Evolutionary conservation across 92 coral and sea anemone species (phyloP).

Genomic region (Palythoa grandiflora): DNA sequence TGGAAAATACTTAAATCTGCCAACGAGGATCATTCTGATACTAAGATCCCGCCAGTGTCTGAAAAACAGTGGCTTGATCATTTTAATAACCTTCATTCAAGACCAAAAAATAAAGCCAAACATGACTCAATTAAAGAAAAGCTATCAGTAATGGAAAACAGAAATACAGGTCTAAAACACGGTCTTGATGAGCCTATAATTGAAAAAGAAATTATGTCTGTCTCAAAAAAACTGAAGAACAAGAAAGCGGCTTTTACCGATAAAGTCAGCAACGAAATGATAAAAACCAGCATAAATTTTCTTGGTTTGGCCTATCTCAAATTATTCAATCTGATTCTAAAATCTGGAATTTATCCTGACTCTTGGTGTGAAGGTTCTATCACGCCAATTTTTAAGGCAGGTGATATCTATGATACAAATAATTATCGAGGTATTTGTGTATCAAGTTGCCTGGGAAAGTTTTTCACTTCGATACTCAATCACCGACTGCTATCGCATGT

Average conservation of each 20-base stretch:
- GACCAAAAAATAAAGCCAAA: background rate
- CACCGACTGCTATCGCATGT: slow-evolving; percentile 35
- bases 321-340: slow-evolving; percentile 54
- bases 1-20: slow-evolving; percentile 56
- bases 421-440: slow-evolving; percentile 61
- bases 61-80: slow-evolving; percentile 1
- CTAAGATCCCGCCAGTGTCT: slow-evolving; percentile 37
- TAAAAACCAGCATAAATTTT: slow-evolving; percentile 17
- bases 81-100: slow-evolving; percentile 47
- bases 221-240: slow-evolving; percentile 47
- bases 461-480: slow-evolving; percentile 38
- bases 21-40: slow-evolving; percentile 40
- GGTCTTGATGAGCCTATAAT: slow-evolving; percentile 36
- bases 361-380: slow-evolving; percentile 58
- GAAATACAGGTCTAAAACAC: background rate
- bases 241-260: slow-evolving; percentile 63
- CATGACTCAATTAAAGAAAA: background rate
- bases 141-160: slow-evolving; percentile 17
- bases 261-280: slow-evolving; percentile 15
- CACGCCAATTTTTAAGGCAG: slow-evolving; percentile 62
- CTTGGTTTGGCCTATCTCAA: slow-evolving; percentile 32
- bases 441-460: slow-evolving; percentile 53
- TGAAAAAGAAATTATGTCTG: slow-evolving; percentile 43
- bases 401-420: slow-evolving; percentile 39
- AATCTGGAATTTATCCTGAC: slow-evolving; percentile 56